These are phyloP conservation scores for Edolisoma coerulescens DNA, from an alignment of 2,113 vertebrate genomes.

Conservation along the genomic window DNA sequence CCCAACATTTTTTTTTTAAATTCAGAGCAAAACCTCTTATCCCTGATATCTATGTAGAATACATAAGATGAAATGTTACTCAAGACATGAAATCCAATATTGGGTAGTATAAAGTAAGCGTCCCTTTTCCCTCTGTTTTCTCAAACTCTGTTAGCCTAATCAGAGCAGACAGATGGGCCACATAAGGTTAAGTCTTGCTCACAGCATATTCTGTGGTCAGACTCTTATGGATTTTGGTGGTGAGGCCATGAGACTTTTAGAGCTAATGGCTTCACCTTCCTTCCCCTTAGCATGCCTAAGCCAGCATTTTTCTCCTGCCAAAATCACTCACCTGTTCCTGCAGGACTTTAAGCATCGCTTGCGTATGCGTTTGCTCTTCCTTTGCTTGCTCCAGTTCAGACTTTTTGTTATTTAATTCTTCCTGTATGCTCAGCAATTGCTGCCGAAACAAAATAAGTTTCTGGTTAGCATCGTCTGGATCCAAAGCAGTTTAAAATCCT, in stretches of 20 bases:
- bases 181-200: background rate
- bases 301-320: background rate
- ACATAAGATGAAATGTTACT: background rate
- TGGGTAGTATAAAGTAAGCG: background rate
- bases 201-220: background rate
- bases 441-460: constrained; percentile 63
- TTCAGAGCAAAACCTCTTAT: background rate
- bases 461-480: background rate
- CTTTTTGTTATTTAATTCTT: constrained; percentile 87
- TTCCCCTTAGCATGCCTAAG: background rate
- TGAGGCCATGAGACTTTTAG: background rate
- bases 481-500: background rate
- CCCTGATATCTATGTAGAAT: background rate
- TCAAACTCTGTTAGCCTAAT: background rate
- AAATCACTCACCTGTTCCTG: constrained; percentile 77
- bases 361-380: constrained; percentile 83
- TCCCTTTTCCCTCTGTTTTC: background rate
- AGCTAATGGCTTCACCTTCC: background rate
- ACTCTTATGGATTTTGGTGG: background rate
- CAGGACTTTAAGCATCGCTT: constrained; percentile 76
- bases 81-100: background rate
- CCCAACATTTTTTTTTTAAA: background rate
- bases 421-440: constrained; percentile 89
- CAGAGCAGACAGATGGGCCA: background rate
- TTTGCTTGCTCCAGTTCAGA: constrained; percentile 86